phyloP scores from a whole-genome alignment of 2,797 vertebrate species.

The Crocodylus rhombifer region DNA sequence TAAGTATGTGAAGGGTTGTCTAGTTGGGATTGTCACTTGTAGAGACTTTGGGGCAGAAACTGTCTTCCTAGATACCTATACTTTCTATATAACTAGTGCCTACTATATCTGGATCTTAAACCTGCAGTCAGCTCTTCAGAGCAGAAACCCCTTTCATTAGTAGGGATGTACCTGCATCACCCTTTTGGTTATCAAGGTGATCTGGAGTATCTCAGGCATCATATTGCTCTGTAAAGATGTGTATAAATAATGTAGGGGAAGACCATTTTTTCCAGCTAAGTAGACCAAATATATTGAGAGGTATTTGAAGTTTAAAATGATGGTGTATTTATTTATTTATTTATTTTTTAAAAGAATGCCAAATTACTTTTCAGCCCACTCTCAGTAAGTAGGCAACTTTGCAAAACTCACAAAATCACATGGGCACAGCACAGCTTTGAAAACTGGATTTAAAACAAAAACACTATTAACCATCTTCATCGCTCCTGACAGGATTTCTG shows the following conservation, averaged over 20 bases:
- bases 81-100: not conserved
- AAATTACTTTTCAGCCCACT: not conserved
- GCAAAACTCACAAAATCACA: not conserved
- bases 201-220: not conserved
- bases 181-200: not conserved
- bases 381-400: not conserved
- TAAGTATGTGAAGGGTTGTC: not conserved
- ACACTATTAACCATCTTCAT: not conserved
- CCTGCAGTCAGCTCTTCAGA: not conserved
- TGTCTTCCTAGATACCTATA: not conserved
- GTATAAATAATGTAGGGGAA: not conserved
- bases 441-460: not conserved
- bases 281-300: not conserved
- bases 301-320: not conserved
- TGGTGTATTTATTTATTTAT: not conserved
- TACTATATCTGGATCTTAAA: not conserved
- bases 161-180: fast-evolving
- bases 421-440: not conserved
- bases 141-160: not conserved
- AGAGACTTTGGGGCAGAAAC: not conserved
- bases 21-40: not conserved
- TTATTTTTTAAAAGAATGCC: not conserved
- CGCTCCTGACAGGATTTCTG: not conserved
- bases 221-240: not conserved
- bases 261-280: not conserved